Percentiles rank a stretch among this genome's conserved stretches.
phyloP scores from a whole-genome alignment of 2,113 vertebrate species.

The Engraulis encrasicolus region DNA sequence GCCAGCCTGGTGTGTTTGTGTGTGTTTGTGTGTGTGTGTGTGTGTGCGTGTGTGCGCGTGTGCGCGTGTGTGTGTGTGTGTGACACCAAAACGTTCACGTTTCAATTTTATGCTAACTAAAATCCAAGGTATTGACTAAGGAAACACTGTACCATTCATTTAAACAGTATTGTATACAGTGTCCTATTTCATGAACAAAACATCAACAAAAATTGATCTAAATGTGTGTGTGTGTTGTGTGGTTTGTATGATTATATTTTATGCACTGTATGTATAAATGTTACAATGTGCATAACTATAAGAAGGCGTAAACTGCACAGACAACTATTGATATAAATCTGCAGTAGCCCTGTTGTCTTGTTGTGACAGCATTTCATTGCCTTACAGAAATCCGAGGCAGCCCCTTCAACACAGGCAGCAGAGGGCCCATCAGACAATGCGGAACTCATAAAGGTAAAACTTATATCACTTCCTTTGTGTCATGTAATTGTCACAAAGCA shows the following conservation, averaged over 20 bases:
- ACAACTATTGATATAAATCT: not conserved
- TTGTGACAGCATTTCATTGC: not conserved
- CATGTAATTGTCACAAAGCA: not conserved
- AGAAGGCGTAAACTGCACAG: no score
- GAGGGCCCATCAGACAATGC: conserved; percentile 66
- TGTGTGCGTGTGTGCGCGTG: not conserved
- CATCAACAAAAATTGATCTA: no score
- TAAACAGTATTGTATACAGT: no score
- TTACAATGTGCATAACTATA: not conserved
- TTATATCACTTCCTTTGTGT: not conserved
- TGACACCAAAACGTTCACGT: no score
- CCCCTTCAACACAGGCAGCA: conserved; percentile 63
- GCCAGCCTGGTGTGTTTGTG: conserved; percentile 77
- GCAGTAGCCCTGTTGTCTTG: not conserved
- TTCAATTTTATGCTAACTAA: no score
- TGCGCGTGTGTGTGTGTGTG: not conserved
- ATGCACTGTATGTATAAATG: not conserved
- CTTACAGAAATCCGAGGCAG: conserved; percentile 75
- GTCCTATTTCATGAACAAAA: no score
- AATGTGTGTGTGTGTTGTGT: not conserved
- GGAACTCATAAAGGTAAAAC: conserved; percentile 81
- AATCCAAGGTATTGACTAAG: no score
- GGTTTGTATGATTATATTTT: not conserved
- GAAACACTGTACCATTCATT: no score
- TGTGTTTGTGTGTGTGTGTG: not conserved